phyloP scores from a whole-genome alignment of 2,888 invertebrate genomes.

The Adineta ricciae region DNA sequence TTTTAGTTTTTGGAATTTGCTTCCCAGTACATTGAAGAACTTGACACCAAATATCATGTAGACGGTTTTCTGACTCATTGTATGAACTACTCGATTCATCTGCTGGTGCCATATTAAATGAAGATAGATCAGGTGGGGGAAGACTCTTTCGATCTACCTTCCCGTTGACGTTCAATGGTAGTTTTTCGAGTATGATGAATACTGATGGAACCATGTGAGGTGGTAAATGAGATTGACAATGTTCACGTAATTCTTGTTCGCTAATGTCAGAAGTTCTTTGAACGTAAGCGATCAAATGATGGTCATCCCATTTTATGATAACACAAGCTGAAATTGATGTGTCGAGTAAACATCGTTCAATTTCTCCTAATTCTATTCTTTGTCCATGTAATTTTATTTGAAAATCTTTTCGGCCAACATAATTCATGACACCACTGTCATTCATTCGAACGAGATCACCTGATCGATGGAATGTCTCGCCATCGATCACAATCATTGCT shows the following conservation, averaged over 20 bases:
- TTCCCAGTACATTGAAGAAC: neutral
- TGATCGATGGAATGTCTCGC: neutral
- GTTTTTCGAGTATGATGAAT: neutral
- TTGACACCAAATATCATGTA: neutral
- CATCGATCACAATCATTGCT: neutral
- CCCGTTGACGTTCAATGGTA: neutral
- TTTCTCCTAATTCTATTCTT: neutral
- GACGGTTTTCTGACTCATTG: no score
- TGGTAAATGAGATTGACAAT: neutral
- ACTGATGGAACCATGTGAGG: neutral
- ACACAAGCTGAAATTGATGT: neutral
- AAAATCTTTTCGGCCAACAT: neutral
- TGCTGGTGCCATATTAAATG: no score
- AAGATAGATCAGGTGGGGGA: neutral
- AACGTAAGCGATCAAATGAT: neutral
- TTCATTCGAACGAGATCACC: neutral
- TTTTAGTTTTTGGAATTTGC: neutral
- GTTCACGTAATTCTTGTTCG: neutral
- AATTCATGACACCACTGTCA: neutral
- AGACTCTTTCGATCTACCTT: neutral
- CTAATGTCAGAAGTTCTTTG: neutral
- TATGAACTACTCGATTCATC: no score
- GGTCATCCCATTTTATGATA: neutral
- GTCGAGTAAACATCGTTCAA: neutral
- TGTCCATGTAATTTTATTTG: neutral